A percentile compares a stretch with the other conserved stretches of the same genome.
These are phyloP conservation scores for Oopsacas minuta DNA, from an alignment of 37 sponge, comb jelly and placozoan genomes.

Conservation along the genomic window DNA sequence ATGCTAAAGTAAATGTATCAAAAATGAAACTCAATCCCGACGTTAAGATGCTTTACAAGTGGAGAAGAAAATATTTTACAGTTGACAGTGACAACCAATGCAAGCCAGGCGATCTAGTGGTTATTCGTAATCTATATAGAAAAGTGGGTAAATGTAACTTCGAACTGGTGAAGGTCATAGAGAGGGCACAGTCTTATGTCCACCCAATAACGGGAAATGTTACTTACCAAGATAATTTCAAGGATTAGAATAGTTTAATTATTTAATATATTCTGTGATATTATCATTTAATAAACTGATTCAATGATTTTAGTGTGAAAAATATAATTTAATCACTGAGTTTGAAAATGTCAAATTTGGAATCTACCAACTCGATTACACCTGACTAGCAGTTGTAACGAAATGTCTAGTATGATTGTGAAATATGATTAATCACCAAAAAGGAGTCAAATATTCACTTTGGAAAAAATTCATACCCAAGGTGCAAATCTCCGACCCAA, in stretches of 20 bases:
- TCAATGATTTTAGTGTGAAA: too few relatives aligned
- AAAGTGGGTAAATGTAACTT: neutral
- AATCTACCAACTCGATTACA: too few relatives aligned
- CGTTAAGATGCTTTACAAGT: neutral
- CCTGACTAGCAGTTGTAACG: too few relatives aligned
- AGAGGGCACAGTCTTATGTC: slow-evolving; percentile 7
- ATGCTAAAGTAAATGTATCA: neutral
- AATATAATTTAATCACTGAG: too few relatives aligned
- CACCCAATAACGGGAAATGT: neutral
- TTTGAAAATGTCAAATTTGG: too few relatives aligned
- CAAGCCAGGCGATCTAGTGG: neutral
- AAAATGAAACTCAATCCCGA: neutral
- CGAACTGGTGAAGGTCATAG: neutral
- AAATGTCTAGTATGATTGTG: too few relatives aligned
- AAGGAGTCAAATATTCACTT: too few relatives aligned
- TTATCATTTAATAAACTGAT: too few relatives aligned
- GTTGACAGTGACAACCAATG: neutral
- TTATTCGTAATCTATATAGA: neutral
- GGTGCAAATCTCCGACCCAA: too few relatives aligned
- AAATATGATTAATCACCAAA: too few relatives aligned
- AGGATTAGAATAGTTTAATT: neutral
- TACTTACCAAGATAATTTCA: neutral
- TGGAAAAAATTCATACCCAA: too few relatives aligned
- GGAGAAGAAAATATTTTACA: neutral
- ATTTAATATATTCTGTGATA: too few relatives aligned